Conservation (phyloP, 2,888 invertebrate species). For the Platerodrilus igneus region DNA sequence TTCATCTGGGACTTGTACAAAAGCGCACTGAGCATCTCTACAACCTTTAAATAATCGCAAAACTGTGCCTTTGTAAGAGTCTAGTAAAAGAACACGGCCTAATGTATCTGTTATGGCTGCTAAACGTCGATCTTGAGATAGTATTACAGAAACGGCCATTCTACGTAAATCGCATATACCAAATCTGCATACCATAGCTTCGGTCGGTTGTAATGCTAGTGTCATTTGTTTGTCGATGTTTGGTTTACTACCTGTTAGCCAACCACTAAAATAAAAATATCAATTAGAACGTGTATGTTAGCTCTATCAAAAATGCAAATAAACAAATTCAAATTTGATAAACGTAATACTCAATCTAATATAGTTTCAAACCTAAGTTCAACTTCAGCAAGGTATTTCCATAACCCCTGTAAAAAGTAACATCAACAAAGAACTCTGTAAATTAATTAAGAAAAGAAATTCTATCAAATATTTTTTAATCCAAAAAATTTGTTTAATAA, state of each 20-base stretch:
- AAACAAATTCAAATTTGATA: not conserved
- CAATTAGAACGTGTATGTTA: too few relatives aligned
- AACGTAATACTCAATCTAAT: not conserved
- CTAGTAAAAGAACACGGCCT: conserved; percentile 83
- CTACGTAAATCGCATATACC: conserved; percentile 77
- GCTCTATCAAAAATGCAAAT: conserved; percentile 13
- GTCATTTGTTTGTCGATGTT: conserved; percentile 43
- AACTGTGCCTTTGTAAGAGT: conserved; percentile 72
- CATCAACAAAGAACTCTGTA: too few relatives aligned
- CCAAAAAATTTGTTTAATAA: too few relatives aligned
- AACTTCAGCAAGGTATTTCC: too few relatives aligned
- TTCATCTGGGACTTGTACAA: conserved; percentile 77
- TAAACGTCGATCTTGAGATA: conserved; percentile 75
- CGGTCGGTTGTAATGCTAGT: conserved; percentile 57
- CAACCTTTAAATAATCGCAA: conserved; percentile 93
- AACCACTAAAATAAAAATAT: too few relatives aligned
- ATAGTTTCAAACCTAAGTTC: too few relatives aligned
- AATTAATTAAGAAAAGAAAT: too few relatives aligned
- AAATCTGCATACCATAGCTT: conserved; percentile 72
- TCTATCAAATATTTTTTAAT: too few relatives aligned
- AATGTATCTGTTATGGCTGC: conserved; percentile 81
- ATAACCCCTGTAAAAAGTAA: too few relatives aligned
- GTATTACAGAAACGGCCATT: conserved; percentile 65
- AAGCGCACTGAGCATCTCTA: conserved; percentile 91
- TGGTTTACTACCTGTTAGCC: conserved; percentile 54